phyloP scores from a whole-genome alignment of 2,888 invertebrate genomes.

The Microchrysa polita region DNA sequence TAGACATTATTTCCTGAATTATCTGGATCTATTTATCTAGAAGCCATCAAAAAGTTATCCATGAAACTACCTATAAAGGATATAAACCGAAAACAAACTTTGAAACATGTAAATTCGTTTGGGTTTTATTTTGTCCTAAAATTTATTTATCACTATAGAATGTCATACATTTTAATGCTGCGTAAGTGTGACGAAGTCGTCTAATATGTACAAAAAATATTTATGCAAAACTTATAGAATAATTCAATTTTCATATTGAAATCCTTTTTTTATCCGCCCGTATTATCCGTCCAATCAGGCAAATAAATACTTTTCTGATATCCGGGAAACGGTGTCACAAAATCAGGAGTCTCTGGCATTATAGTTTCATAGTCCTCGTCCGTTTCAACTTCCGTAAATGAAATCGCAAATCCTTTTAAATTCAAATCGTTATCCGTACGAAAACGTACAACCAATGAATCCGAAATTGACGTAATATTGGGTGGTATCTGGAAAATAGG shows the following conservation, averaged over 20 bases:
- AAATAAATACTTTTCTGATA: constrained; percentile 61
- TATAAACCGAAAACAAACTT: too few relatives aligned
- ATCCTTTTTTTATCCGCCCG: neutral
- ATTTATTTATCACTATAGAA: too few relatives aligned
- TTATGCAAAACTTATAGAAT: neutral
- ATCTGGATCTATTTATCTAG: too few relatives aligned
- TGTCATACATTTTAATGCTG: too few relatives aligned
- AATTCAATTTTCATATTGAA: neutral
- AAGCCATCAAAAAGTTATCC: too few relatives aligned
- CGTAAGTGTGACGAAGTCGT: too few relatives aligned
- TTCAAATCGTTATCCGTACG: constrained; percentile 89
- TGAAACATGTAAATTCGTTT: too few relatives aligned
- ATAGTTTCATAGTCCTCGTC: constrained; percentile 66
- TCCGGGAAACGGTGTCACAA: constrained; percentile 64
- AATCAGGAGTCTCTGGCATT: constrained; percentile 61
- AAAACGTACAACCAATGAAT: constrained; percentile 87
- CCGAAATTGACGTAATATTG: constrained; percentile 87
- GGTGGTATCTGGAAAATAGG: constrained; percentile 77
- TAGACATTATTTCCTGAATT: too few relatives aligned
- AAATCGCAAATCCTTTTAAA: constrained; percentile 92
- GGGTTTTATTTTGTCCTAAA: too few relatives aligned
- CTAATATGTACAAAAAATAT: neutral
- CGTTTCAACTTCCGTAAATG: constrained; percentile 80
- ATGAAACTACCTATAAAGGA: too few relatives aligned
- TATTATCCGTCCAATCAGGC: constrained; percentile 56